Percentiles rank a stretch among this genome's conserved stretches.
Evolutionary conservation across 2,113 vertebrate genomes (phyloP).

Genomic region (Cryptotis parvus): DNA sequence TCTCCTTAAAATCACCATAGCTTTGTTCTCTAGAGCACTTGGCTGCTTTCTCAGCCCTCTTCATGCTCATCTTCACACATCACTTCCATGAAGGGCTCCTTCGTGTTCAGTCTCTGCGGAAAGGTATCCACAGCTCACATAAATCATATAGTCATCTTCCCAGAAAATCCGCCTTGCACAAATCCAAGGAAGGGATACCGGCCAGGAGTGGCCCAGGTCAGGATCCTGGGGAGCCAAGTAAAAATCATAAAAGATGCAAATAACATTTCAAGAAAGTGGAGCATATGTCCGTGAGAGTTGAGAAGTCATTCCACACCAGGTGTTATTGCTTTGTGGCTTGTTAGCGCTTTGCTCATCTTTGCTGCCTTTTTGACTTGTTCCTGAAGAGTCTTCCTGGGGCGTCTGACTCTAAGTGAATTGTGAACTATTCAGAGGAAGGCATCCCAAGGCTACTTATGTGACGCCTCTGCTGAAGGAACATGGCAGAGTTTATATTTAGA

Average conservation of each 20-base stretch:
- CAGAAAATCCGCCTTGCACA: not conserved
- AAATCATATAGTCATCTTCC: not conserved
- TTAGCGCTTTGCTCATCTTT: not conserved
- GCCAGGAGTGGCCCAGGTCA: not conserved
- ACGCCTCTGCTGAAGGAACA: not conserved
- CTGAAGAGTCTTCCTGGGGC: not conserved
- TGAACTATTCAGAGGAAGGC: not conserved
- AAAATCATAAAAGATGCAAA: not conserved
- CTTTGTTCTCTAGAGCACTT: not conserved
- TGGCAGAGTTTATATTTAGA: not conserved
- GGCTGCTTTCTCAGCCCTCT: not conserved
- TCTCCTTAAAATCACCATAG: not conserved
- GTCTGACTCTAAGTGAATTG: not conserved
- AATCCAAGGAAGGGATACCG: not conserved
- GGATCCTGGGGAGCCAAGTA: not conserved
- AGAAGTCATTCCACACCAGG: not conserved
- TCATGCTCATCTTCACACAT: not conserved
- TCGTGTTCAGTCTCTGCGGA: not conserved
- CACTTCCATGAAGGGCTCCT: not conserved
- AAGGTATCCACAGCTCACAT: fast-evolving
- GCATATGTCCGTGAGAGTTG: not conserved
- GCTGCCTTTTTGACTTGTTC: not conserved
- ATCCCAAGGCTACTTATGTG: not conserved
- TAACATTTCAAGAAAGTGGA: not conserved
- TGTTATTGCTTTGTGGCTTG: not conserved